phyloP scores from a whole-genome alignment of 1,140 invertebrate species.

The Drosophila seguyi region DNA sequence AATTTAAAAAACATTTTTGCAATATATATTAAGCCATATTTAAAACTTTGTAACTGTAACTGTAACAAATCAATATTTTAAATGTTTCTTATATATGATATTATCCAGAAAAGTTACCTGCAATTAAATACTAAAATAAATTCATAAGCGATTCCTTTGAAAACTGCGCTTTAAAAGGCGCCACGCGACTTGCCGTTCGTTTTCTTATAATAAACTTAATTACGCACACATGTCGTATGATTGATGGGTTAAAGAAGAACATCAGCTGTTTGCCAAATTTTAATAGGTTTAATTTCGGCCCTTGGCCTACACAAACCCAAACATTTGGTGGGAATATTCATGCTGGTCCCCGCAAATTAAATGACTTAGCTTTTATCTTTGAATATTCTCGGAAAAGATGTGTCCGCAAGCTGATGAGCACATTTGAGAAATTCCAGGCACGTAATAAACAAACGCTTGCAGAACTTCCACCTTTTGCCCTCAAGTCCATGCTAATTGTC shows the following conservation, averaged over 20 bases:
- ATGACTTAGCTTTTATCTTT: conserved; percentile 49
- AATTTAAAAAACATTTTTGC: too few species aligned
- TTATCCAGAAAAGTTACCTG: too few species aligned
- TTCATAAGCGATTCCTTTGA: background rate
- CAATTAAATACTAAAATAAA: background rate
- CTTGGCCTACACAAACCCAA: background rate
- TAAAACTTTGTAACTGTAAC: too few species aligned
- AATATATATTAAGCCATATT: too few species aligned
- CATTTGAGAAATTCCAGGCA: conserved; percentile 61
- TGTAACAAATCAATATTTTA: too few species aligned
- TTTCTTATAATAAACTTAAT: conserved; percentile 16
- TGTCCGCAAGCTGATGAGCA: conserved; percentile 27
- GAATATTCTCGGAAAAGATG: conserved; percentile 24
- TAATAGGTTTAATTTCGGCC: conserved; percentile 36
- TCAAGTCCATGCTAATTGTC: conserved; percentile 54
- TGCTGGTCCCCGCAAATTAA: conserved; percentile 32
- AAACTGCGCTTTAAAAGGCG: background rate
- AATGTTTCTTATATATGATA: too few species aligned
- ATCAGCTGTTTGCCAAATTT: conserved; percentile 26
- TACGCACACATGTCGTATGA: conserved; percentile 56
- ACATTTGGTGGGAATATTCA: conserved; percentile 6
- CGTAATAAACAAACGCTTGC: conserved; percentile 69
- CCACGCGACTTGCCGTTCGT: conserved; percentile 26
- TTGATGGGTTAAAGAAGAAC: conserved; percentile 33
- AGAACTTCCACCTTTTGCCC: conserved; percentile 55